Conservation (phyloP, 2,888 invertebrate genomes). For the Digitonthophagus gazella region DNA sequence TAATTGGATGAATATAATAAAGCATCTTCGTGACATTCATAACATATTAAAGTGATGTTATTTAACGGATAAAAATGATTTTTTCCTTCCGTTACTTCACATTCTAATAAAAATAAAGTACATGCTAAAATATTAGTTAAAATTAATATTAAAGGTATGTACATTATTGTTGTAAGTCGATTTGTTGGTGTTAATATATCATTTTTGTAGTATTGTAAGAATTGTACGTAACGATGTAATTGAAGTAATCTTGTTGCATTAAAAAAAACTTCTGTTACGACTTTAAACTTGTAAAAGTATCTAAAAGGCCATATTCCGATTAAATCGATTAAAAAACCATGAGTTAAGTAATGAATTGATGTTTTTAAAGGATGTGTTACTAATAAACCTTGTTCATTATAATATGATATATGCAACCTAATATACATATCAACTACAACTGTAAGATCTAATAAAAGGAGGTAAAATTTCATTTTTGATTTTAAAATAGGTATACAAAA, state of each 20-base stretch:
- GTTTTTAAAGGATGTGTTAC: constrained; percentile 31
- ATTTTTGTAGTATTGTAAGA: constrained; percentile 2
- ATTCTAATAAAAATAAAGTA: constrained; percentile 1
- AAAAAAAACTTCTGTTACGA: not conserved
- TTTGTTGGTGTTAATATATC: constrained; percentile 4
- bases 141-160: constrained; percentile 14
- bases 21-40: not conserved
- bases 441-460: constrained; percentile 23
- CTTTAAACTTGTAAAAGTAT: not conserved
- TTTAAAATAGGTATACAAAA: not conserved
- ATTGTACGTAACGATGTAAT: constrained; percentile 24
- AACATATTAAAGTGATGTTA: not conserved
- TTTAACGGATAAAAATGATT: not conserved
- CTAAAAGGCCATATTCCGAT: constrained; percentile 21
- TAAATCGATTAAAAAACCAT: constrained; percentile 28
- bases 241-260: constrained; percentile 16
- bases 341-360: constrained; percentile 28
- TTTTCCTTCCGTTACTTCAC: not conserved
- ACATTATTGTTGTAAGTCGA: not conserved
- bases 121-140: constrained; percentile 2
- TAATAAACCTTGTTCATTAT: constrained; percentile 28
- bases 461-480: not conserved
- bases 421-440: constrained; percentile 30
- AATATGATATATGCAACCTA: constrained; percentile 31
- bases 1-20: not conserved